Base-by-base conservation (phyloP, 2,113 vertebrate genomes). In the Prionailurus viverrinus region DNA sequence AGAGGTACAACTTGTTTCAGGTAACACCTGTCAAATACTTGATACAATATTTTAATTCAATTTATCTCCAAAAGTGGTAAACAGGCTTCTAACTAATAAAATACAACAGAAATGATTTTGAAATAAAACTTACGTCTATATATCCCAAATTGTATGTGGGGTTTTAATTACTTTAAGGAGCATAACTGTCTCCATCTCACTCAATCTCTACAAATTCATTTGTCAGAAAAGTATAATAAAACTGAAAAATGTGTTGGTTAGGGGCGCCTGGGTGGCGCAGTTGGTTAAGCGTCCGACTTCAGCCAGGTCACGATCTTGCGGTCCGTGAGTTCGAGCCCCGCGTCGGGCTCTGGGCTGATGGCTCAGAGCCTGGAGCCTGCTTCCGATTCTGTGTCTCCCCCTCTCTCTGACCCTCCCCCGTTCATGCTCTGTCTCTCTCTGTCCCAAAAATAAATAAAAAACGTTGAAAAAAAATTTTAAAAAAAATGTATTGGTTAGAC, bases 71-170 rank as follows among this genome's bases (percentile, higher is more conserved):
- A 91, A 80, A 81, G 39, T n/a, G 19, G 36, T 23, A 11, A 96
- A 84, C 5, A 95, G 78, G 11, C 14, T 87, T 94, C 29, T 94
- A 86, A 83, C 66, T 80, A 96, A 74, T 53, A 90, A 94, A 81
- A 88, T 19, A 65, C 16, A 89, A 88, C 19, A 90, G 25, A 83
- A 91, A 91, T 7, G 48, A 74, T 81, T 95, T 58, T 84, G 15
- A 97, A 86, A 95, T 71, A 80, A 58, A 55, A 18, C 18, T 39
- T 69, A 25, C n/a, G 15, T 73, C 48, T 80, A 78, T 29, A 71
- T 0, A 51, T n/a, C 12, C 65, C 58, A 76, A 90, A 80, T 81
- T 92, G 51, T 94, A n/a, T 88, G 55, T 63, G 89, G 48, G 29
- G 25, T 5, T 73, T 85, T 92, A 86, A n/a, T 96, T 55, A 80